Conservation (phyloP, 2,113 vertebrate genomes). For the Xyliphius kryptos region DNA sequence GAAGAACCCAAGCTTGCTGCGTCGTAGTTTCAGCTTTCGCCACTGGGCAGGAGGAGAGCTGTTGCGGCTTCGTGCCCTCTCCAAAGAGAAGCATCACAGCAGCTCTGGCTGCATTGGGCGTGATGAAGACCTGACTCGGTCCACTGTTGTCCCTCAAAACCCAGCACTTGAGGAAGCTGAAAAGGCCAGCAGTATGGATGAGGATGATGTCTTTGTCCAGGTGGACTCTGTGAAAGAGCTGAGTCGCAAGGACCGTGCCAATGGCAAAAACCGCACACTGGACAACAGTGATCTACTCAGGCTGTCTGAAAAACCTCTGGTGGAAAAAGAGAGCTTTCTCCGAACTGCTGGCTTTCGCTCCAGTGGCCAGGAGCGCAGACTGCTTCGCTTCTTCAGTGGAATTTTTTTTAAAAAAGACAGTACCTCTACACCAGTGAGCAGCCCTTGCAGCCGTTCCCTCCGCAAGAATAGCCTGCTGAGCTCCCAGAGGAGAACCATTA, state of each 20-base stretch:
- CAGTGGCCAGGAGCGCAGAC: slow-evolving; percentile 63
- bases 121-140: not conserved
- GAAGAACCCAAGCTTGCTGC: slow-evolving; percentile 60
- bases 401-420: slow-evolving; percentile 77
- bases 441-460: slow-evolving; percentile 56
- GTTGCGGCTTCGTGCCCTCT: slow-evolving; percentile 55
- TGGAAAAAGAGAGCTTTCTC: slow-evolving; percentile 49
- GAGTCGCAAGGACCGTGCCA: slow-evolving; percentile 72
- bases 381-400: slow-evolving; percentile 85
- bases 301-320: slow-evolving; percentile 66
- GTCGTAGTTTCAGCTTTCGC: slow-evolving; percentile 84
- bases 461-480: slow-evolving; percentile 64
- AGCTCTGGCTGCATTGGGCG: slow-evolving; percentile 58
- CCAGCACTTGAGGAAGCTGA: slow-evolving; percentile 36
- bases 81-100: slow-evolving; percentile 64
- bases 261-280: slow-evolving; percentile 80
- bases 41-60: slow-evolving; percentile 71
- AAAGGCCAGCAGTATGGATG: slow-evolving; percentile 73
- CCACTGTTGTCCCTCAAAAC: slow-evolving; percentile 17
- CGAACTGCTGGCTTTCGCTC: slow-evolving; percentile 44
- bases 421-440: slow-evolving; percentile 52
- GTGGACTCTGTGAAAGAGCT: slow-evolving; percentile 62
- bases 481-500: slow-evolving; percentile 54
- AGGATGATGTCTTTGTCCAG: slow-evolving; percentile 73
- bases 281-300: slow-evolving; percentile 86